Conservation (phyloP, 2,113 vertebrate species). For the Cavia porcellus region DNA sequence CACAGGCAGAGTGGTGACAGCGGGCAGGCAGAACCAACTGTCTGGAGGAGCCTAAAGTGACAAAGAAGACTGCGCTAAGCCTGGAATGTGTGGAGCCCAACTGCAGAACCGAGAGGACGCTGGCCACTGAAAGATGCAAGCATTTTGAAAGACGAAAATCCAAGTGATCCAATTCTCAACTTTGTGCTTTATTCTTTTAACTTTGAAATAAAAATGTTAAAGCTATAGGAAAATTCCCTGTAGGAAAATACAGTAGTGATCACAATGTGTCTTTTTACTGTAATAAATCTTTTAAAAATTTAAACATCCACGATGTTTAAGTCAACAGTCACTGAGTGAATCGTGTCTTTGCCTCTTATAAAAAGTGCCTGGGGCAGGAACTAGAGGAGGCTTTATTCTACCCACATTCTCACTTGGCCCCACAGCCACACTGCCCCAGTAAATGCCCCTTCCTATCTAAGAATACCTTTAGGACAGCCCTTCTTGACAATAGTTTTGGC, state of each 20-base stretch:
- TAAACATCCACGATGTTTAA: no score
- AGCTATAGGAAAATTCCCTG: background rate
- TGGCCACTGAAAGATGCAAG: no score
- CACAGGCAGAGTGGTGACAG: constrained; percentile 97
- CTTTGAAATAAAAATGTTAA: constrained; percentile 47
- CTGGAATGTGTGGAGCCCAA: no score
- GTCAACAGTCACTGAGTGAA: background rate
- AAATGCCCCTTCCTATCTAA: background rate
- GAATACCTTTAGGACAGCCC: background rate
- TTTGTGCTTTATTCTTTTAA: background rate
- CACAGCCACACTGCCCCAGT: no score
- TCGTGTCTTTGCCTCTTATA: background rate
- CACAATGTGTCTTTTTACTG: background rate
- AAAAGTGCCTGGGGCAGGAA: background rate
- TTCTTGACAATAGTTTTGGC: background rate
- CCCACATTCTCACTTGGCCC: background rate
- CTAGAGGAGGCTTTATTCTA: background rate
- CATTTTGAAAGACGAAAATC: constrained; percentile 94
- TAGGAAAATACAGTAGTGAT: constrained; percentile 40
- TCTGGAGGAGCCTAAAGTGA: constrained; percentile 98
- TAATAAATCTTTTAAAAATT: no score
- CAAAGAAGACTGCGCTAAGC: constrained; percentile 79
- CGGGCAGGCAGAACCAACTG: constrained; percentile 98
- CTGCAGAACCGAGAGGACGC: no score
- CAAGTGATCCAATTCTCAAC: constrained; percentile 99